Percentiles rank a stretch among this genome's conserved stretches.
phyloP scores from a whole-genome alignment of 2,888 invertebrate genomes.

The Boloria euphrosyne region DNA sequence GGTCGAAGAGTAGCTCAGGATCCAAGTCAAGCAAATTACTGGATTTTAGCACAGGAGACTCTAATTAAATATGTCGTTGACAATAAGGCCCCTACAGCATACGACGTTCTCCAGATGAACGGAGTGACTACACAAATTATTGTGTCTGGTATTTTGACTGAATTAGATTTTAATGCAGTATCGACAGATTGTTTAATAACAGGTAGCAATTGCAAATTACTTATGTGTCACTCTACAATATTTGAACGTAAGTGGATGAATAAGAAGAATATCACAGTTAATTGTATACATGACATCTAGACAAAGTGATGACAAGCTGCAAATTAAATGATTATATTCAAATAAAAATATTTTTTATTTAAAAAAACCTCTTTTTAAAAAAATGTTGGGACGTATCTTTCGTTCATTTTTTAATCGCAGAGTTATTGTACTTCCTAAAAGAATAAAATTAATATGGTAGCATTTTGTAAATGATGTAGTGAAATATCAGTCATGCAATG shows the following conservation, averaged over 20 bases:
- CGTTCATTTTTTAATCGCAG: too few relatives aligned
- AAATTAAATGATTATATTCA: too few relatives aligned
- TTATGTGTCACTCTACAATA: neutral
- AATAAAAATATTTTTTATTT: too few relatives aligned
- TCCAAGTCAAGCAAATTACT: slow-evolving; percentile 5
- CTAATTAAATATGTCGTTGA: neutral
- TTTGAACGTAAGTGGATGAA: neutral
- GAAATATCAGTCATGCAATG: too few relatives aligned
- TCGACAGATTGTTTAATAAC: neutral
- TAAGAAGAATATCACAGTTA: neutral
- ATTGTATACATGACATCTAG: neutral
- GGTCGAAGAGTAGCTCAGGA: neutral
- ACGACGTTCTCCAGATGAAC: neutral
- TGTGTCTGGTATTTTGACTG: neutral
- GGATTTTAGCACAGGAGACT: neutral
- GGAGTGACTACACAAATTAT: neutral
- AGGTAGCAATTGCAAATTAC: neutral
- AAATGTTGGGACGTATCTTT: too few relatives aligned
- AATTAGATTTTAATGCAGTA: slow-evolving; percentile 1
- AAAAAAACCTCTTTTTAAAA: too few relatives aligned
- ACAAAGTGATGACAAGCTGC: too few relatives aligned
- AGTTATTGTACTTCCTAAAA: too few relatives aligned
- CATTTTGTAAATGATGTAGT: too few relatives aligned
- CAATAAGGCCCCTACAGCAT: neutral
- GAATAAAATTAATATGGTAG: too few relatives aligned